Evolutionary conservation across 2,113 vertebrate species (phyloP), one percentile per base, ranked within the genome.

Genomic region (Dicentrarchus labrax): DNA sequence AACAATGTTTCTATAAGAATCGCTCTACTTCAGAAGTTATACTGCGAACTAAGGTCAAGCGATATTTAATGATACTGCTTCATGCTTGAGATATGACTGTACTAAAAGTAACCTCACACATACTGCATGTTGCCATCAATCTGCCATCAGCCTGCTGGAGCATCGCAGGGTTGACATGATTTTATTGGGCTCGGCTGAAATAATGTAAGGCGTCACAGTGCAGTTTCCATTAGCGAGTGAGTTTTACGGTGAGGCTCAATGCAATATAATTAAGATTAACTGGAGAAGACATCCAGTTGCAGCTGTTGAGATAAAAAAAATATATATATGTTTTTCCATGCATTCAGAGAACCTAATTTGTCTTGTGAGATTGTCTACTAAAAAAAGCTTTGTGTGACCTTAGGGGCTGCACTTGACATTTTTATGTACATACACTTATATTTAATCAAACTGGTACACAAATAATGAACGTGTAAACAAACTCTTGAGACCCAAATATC

Each of bases 221-320:
- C 0, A 16, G 21, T 65, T 86, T 78, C 72, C 22, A 83, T 87
- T 56, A 90, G 50, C n/a, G 2, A 53, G 57, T 56, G 59, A 60
- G 61, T 88, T 85, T 87, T 53, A 83, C 6, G 9, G 78, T 6
- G 13, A 53, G 8, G 39, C 76, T 77, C 47, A 41, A n/a, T 75
- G 62, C 75, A 80, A 72, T 69, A 62, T 72, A 76, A 86, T 85
- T 74, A 80, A 78, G 82, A 92, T 83, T 73, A 82, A 87, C 45
- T 66, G 59, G 39, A 81, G 73, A 70, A 71, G 59, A 59, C 48
- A 66, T 80, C 54, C 62, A 73, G 57, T 61, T 75, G 65, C 66
- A 80, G 68, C 80, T 72, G 66, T 47, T 72, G 41, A 68, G 70
- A 78, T 51, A 61, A 47, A 78, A 30, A 59, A 56, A 56, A 56